Conservation (phyloP, 2,888 invertebrate species). For the Andrena bicolor region DNA sequence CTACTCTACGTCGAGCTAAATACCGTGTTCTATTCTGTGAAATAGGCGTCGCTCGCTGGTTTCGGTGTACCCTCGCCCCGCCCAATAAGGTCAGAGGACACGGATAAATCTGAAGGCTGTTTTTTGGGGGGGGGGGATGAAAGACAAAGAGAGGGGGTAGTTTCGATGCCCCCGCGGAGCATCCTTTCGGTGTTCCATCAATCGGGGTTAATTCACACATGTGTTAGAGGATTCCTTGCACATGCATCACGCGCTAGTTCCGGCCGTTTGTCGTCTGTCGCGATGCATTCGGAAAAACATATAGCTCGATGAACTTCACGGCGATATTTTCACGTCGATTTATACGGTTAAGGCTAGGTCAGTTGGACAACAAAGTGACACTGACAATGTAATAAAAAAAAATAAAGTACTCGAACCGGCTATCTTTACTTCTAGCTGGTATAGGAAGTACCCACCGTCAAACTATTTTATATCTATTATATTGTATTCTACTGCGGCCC, state of each 20-base stretch:
- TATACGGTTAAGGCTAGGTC: slow-evolving; percentile 12
- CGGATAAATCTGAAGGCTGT: slow-evolving; percentile 56
- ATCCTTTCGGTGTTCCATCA: slow-evolving; percentile 70
- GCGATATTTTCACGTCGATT: slow-evolving; percentile 41
- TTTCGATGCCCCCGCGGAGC: slow-evolving; percentile 64
- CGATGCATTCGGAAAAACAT: slow-evolving; percentile 56
- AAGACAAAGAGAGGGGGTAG: slow-evolving; percentile 24
- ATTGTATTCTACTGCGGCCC: not conserved
- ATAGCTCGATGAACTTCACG: slow-evolving; percentile 34
- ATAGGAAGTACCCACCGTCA: not conserved
- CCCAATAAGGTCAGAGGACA: slow-evolving; percentile 75
- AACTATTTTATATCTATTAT: not conserved
- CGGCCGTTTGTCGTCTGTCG: slow-evolving; percentile 52
- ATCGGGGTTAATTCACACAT: slow-evolving; percentile 69
- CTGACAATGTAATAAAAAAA: slow-evolving; percentile 16
- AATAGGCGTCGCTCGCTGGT: slow-evolving; percentile 67
- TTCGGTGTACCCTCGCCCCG: slow-evolving; percentile 76
- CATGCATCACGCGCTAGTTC: slow-evolving; percentile 69
- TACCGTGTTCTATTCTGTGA: slow-evolving; percentile 72
- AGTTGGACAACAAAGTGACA: slow-evolving; percentile 39
- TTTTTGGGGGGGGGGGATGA: slow-evolving; percentile 36
- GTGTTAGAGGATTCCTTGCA: slow-evolving; percentile 72
- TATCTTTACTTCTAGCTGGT: not conserved
- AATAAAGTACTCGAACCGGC: not conserved
- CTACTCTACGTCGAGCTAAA: slow-evolving; percentile 70